Conservation (phyloP, 2,113 vertebrate species). For the Argyrosomus japonicus region DNA sequence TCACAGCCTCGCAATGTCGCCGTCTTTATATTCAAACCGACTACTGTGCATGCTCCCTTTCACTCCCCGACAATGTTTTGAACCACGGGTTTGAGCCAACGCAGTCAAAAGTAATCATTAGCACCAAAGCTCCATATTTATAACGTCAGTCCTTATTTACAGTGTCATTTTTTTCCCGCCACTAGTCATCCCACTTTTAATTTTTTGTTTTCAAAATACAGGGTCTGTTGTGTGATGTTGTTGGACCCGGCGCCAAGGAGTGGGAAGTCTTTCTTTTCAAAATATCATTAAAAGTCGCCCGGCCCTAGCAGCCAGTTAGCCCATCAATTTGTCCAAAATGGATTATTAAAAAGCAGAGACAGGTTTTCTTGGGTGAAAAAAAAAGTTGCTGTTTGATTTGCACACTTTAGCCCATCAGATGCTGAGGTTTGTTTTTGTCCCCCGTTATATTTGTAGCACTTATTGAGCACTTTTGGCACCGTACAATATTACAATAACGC, state of each 20-base stretch:
- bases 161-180: slow-evolving; percentile 1
- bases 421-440: slow-evolving; percentile 19
- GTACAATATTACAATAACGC: slow-evolving; percentile 14
- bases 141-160: slow-evolving; percentile 38
- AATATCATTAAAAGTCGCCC: slow-evolving; percentile 17
- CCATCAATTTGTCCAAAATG: slow-evolving; percentile 22
- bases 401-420: slow-evolving; percentile 7
- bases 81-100: slow-evolving; percentile 11
- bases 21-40: background rate
- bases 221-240: slow-evolving; percentile 16
- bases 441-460: slow-evolving; percentile 27
- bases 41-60: slow-evolving; percentile 13
- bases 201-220: slow-evolving; percentile 23
- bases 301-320: background rate
- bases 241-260: background rate
- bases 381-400: slow-evolving; percentile 1
- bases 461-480: slow-evolving; percentile 33
- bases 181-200: background rate
- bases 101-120: slow-evolving; percentile 45
- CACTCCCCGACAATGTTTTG: slow-evolving; percentile 19
- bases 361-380: background rate
- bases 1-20: background rate
- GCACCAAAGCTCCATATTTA: slow-evolving; percentile 35
- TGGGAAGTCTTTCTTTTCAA: slow-evolving; percentile 28
- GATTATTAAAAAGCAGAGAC: slow-evolving; percentile 25